Evolutionary conservation across 2,888 invertebrate species (phyloP), one percentile per base, ranked within the genome.

Genomic region (Apamea sordens): DNA sequence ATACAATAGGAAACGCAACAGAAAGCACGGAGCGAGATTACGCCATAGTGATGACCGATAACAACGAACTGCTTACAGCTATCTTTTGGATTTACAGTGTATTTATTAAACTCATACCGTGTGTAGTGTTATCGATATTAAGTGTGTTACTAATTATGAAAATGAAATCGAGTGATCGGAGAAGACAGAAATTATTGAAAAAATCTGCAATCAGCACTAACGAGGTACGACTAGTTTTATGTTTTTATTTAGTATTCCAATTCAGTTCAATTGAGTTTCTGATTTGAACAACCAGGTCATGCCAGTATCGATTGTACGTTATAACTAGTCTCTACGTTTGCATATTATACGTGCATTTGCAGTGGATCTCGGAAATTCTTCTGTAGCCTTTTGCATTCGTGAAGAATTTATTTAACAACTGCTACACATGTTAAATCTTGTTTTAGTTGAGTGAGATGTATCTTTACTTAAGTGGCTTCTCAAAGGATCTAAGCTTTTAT

Each of bases 1-100:
- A 89, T 70, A 77, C 79, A 28, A 77, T 81, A 36, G 83, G 83
- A 47, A 95, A 95, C 82, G 84, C 82, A 7, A 91, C 95, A 8
- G 72, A 59, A 41, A 90, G 77, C 47, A 85, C 78, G 65, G 97
- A 97, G 8, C 97, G 97, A 0, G 95, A 98, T 41, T 98, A 98
- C 93, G 97, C 97, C 59, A 97, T 98, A 21, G 97, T 97, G 76
- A 97, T 98, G 93, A 98, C 98, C 84, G 97, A 97, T 86, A 98
- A 98, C 90, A 97, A 97, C 90, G 95, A 97, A 47, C 94, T 98
- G 74, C 95, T 98, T 83, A 97, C 97, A 73, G 97, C 98, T 36
- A 99, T 99, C 94, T 98, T 99, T 93, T 99, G 98, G 98, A 98
- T 99, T 90, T 99, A 99, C 95, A 98, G 99, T 93, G 98, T 99